phyloP scores from a whole-genome alignment of 2,797 vertebrate species.

The Anguilla marmorata region DNA sequence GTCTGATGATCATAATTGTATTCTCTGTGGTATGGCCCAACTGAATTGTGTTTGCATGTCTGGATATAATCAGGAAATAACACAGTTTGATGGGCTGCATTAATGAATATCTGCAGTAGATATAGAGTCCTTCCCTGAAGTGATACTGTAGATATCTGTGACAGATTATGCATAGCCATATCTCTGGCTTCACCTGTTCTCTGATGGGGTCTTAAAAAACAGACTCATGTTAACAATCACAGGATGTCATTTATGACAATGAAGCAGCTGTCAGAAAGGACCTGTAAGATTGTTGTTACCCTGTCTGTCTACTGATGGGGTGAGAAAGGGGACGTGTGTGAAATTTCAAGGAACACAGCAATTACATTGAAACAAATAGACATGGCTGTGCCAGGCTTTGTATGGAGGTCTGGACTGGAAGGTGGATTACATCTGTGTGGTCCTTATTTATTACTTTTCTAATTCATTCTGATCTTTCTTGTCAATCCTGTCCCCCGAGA shows the following conservation, averaged over 20 bases:
- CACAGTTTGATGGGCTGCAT: neutral
- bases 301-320: neutral
- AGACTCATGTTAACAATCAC: neutral
- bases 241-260: neutral
- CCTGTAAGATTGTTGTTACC: no score
- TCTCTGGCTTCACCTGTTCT: neutral
- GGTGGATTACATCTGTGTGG: slow-evolving; percentile 13
- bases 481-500: slow-evolving; percentile 2
- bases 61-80: neutral
- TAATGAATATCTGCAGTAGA: neutral
- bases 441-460: neutral
- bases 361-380: neutral
- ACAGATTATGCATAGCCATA: neutral
- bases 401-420: neutral
- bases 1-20: neutral
- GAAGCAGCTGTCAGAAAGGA: neutral
- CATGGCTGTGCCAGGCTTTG: neutral
- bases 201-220: neutral
- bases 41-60: neutral
- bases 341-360: neutral
- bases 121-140: neutral
- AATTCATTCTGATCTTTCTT: neutral
- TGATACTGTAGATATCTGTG: neutral
- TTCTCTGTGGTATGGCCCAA: neutral
- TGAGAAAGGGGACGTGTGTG: neutral